Evolutionary conservation across 2,113 vertebrate genomes (phyloP).

Genomic region (Atrichornis clamosus): DNA sequence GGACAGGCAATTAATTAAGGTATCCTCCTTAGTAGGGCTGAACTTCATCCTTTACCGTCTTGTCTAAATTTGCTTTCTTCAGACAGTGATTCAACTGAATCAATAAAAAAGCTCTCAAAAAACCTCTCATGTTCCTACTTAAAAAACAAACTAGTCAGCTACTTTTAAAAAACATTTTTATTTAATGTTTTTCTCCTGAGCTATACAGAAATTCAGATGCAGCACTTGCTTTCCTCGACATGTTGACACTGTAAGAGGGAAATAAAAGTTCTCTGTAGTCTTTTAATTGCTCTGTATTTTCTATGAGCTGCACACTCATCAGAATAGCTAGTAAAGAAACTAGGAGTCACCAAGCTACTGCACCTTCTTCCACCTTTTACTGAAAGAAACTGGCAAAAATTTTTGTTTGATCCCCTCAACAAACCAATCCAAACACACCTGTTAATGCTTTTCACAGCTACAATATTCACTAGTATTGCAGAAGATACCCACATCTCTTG

Average conservation of each 20-base stretch:
- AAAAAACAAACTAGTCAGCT: background rate
- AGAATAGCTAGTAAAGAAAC: background rate
- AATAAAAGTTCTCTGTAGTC: background rate
- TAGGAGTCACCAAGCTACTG: background rate
- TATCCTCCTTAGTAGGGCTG: background rate
- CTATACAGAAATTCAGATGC: background rate
- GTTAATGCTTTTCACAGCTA: background rate
- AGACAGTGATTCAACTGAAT: background rate
- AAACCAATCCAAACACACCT: background rate
- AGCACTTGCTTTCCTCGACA: background rate
- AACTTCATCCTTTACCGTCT: background rate
- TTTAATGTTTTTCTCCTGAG: background rate
- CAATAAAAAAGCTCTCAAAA: background rate
- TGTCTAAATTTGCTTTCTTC: background rate
- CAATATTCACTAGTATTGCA: background rate
- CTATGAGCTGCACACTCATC: accelerated
- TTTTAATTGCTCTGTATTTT: background rate
- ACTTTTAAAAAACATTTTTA: background rate
- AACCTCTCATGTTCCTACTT: background rate
- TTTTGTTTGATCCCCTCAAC: background rate
- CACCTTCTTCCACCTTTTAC: background rate
- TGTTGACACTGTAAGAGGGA: background rate
- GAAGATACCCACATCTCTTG: background rate
- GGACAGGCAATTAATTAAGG: background rate
- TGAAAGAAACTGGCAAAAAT: background rate